Percentiles rank a stretch among this genome's conserved stretches.
These are phyloP conservation scores for Euglossa dilemma DNA, from an alignment of 1,140 invertebrate genomes.

Conservation along the genomic window DNA sequence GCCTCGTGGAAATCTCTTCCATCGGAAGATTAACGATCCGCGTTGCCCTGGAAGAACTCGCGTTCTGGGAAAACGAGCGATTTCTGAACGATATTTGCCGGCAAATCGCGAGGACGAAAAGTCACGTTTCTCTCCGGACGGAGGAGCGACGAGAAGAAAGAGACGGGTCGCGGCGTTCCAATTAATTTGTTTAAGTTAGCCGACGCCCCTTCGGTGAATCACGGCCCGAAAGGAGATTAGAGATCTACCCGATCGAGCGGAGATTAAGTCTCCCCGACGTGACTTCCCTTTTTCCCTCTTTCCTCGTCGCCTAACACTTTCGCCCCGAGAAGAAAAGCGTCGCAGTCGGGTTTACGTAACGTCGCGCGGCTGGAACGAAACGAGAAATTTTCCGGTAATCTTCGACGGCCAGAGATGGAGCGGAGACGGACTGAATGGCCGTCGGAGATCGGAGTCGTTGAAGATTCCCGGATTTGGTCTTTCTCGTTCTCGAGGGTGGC, in stretches of 20 bases:
- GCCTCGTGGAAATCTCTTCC: background rate
- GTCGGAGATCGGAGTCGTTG: slow-evolving; percentile 51
- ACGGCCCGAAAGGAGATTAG: slow-evolving; percentile 55
- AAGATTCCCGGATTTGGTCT: slow-evolving; percentile 54
- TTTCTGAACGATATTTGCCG: background rate
- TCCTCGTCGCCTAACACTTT: background rate
- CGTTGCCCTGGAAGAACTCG: background rate
- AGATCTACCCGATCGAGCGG: slow-evolving; percentile 63
- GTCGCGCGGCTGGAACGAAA: slow-evolving; percentile 34
- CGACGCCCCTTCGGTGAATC: slow-evolving; percentile 41
- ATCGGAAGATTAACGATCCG: slow-evolving; percentile 4
- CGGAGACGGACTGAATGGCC: slow-evolving; percentile 55
- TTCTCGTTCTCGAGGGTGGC: slow-evolving; percentile 13
- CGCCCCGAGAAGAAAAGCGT: slow-evolving; percentile 2
- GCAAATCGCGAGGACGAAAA: background rate
- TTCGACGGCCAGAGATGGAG: slow-evolving; percentile 58
- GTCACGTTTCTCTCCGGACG: background rate
- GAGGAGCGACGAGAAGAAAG: background rate
- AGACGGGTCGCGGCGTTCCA: slow-evolving; percentile 16
- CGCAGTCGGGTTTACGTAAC: slow-evolving; percentile 2
- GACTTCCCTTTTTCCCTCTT: background rate
- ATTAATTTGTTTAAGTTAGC: slow-evolving; percentile 58
- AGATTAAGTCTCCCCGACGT: slow-evolving; percentile 50
- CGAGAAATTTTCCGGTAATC: slow-evolving; percentile 69
- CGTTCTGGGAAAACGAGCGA: background rate